These are phyloP conservation scores for Corythornis cristatus DNA, from an alignment of 2,113 vertebrate species.

Conservation along the genomic window DNA sequence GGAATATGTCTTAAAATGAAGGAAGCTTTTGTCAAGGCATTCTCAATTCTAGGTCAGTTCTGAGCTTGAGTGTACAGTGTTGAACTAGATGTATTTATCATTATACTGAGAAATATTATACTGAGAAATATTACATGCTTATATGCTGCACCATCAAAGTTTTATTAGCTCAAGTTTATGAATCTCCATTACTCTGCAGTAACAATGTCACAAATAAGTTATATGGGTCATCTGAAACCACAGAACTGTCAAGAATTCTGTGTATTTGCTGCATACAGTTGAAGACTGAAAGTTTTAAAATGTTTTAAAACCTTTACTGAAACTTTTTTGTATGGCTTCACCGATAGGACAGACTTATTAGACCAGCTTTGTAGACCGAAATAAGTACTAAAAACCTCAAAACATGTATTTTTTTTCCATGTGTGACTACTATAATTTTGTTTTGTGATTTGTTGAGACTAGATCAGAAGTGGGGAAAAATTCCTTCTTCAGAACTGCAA, in stretches of 20 bases:
- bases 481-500: not conserved
- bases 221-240: conserved; percentile 19
- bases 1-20: not conserved
- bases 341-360: not conserved
- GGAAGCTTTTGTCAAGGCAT: not conserved
- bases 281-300: not conserved
- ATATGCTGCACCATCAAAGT: not conserved
- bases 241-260: not conserved
- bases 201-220: conserved; percentile 40
- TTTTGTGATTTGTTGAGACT: not conserved
- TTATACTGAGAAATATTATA: not conserved
- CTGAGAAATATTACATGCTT: conserved; percentile 24
- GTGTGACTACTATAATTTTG: not conserved
- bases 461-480: not conserved
- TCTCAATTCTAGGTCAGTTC: not conserved
- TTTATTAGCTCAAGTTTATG: conserved; percentile 45
- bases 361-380: not conserved
- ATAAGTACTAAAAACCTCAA: not conserved
- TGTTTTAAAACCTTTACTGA: not conserved
- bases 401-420: not conserved
- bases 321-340: not conserved
- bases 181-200: conserved; percentile 34
- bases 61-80: not conserved
- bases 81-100: not conserved
- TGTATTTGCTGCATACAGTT: not conserved